These are phyloP conservation scores for Mimumesa dahlbomi DNA, from an alignment of 2,888 invertebrate species.

Conservation along the genomic window DNA sequence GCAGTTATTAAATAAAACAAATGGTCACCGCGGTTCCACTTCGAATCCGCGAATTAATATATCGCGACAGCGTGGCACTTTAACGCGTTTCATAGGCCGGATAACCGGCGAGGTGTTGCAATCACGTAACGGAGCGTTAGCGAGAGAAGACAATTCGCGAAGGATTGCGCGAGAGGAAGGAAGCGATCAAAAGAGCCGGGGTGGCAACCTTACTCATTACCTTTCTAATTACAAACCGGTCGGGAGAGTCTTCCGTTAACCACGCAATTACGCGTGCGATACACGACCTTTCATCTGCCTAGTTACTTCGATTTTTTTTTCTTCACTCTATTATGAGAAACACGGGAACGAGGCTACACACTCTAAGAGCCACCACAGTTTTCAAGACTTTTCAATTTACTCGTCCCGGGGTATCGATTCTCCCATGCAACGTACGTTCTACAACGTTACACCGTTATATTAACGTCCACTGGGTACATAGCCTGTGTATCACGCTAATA, in stretches of 20 bases:
- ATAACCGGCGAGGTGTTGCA: background rate
- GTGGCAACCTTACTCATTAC: conserved; percentile 45
- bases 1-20: too few species aligned
- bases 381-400: too few species aligned
- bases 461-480: too few species aligned
- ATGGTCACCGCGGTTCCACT: too few species aligned
- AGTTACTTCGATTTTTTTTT: background rate
- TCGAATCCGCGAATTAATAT: too few species aligned
- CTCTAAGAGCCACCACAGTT: too few species aligned
- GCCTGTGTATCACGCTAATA: too few species aligned
- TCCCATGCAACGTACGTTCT: too few species aligned
- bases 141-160: conserved; percentile 29
- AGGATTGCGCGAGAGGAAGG: conserved; percentile 40
- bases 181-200: conserved; percentile 49
- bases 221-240: conserved; percentile 55
- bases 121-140: background rate
- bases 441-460: too few species aligned
- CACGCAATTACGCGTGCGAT: conserved; percentile 48
- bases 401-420: too few species aligned
- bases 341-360: background rate
- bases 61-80: too few species aligned
- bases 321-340: background rate
- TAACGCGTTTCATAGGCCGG: background rate
- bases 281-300: conserved; percentile 31
- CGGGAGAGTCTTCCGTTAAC: conserved; percentile 43